Evolutionary conservation across 2,797 vertebrate species (phyloP).

Genomic region (Sternarchorhynchus goeldii): DNA sequence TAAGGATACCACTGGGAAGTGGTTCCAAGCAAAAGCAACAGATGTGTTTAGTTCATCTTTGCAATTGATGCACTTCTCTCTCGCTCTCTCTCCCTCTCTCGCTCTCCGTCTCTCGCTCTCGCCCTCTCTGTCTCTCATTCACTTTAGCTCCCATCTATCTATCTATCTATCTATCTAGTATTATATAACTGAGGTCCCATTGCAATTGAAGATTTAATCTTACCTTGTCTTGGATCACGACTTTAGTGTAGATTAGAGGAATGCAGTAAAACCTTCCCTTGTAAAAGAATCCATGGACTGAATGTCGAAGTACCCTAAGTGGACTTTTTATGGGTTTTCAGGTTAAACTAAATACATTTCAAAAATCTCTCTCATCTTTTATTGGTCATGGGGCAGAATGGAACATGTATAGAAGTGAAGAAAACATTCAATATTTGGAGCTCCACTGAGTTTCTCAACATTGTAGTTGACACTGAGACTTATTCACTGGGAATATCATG

Average conservation of each 20-base stretch:
- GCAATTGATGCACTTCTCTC: conserved; percentile 29
- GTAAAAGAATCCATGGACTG: conserved; percentile 30
- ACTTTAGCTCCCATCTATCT: no score
- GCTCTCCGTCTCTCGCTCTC: no score
- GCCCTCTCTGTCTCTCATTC: no score
- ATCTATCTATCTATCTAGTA: conserved; percentile 19
- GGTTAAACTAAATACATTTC: conserved; percentile 44
- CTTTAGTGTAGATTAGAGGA: conserved; percentile 37
- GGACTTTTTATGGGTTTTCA: conserved; percentile 26
- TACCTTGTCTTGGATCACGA: conserved; percentile 43
- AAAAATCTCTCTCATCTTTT: conserved; percentile 45
- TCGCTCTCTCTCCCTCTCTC: neutral
- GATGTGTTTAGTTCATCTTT: conserved; percentile 56
- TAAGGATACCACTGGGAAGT: conserved; percentile 62
- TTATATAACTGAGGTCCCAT: conserved; percentile 34
- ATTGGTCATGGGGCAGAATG: conserved; percentile 33
- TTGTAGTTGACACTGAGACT: neutral
- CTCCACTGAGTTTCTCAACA: neutral
- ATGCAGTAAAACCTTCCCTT: conserved; percentile 28
- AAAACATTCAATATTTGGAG: neutral
- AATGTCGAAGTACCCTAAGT: conserved; percentile 27
- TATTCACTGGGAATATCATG: neutral
- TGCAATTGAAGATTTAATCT: conserved; percentile 42
- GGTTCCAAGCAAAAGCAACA: conserved; percentile 57
- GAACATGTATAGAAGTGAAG: conserved; percentile 20